Conservation (phyloP, 2,888 invertebrate genomes). For the Tridacna gigas region DNA sequence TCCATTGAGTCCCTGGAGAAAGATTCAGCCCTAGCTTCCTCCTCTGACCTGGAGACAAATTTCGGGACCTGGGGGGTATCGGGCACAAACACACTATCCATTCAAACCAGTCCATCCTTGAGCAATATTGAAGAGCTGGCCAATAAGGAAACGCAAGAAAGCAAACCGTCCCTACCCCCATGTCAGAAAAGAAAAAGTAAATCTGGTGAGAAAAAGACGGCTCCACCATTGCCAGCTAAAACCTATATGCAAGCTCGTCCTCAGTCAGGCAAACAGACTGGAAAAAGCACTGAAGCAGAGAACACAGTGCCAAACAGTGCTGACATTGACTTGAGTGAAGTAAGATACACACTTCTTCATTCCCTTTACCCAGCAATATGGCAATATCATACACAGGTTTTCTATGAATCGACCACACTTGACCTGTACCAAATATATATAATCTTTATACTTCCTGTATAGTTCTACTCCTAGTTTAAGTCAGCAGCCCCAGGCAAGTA, state of each 20-base stretch:
- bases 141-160: not conserved
- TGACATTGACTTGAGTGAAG: not conserved
- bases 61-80: conserved; percentile 5
- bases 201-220: not conserved
- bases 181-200: conserved; percentile 12
- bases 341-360: not conserved
- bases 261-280: not conserved
- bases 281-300: not conserved
- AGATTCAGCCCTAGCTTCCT: conserved; percentile 42
- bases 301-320: not conserved
- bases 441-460: no score
- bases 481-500: no score
- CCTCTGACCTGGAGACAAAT: conserved; percentile 29
- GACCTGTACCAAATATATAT: no score
- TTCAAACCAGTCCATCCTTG: conserved; percentile 39
- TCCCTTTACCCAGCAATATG: not conserved
- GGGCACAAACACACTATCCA: conserved; percentile 39
- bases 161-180: not conserved
- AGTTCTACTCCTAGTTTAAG: no score
- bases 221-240: conserved; percentile 15
- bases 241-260: not conserved
- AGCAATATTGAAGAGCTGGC: not conserved
- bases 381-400: not conserved
- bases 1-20: conserved; percentile 45
- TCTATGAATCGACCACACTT: not conserved